phyloP scores from a whole-genome alignment of 2,888 invertebrate genomes.

The Parapristionchus giblindavisi region DNA sequence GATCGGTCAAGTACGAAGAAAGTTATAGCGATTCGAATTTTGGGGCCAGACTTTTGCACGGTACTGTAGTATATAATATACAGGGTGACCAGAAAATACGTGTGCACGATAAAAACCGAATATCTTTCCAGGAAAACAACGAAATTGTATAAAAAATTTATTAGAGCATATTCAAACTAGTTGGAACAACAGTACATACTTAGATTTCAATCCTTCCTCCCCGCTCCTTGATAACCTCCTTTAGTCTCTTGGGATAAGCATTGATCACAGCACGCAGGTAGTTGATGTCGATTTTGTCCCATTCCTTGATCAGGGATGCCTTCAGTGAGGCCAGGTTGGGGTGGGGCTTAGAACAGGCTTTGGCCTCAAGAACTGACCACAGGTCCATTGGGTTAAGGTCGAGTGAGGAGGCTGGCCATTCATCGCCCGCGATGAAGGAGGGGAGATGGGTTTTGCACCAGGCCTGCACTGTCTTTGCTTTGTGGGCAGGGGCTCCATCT shows the following conservation, averaged over 20 bases:
- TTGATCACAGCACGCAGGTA: not conserved
- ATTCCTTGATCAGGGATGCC: not conserved
- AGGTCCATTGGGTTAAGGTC: conserved; percentile 32
- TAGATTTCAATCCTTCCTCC: not conserved
- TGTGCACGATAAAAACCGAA: too few species aligned
- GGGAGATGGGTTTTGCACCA: conserved; percentile 35
- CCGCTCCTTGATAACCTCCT: not conserved
- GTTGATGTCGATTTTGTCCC: not conserved
- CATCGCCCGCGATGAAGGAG: conserved; percentile 7
- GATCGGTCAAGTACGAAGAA: too few species aligned
- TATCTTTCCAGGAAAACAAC: too few species aligned
- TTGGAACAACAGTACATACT: not conserved
- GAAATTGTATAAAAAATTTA: too few species aligned
- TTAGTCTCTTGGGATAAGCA: not conserved
- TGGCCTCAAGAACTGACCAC: conserved; percentile 2
- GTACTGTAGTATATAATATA: too few species aligned
- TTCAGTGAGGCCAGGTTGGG: conserved; percentile 3
- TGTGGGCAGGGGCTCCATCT: conserved; percentile 38
- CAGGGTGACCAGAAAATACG: too few species aligned
- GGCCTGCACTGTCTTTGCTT: conserved; percentile 36
- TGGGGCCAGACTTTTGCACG: too few species aligned
- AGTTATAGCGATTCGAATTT: too few species aligned
- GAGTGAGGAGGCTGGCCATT: conserved; percentile 34
- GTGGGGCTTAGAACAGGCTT: not conserved
- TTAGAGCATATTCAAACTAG: too few species aligned